These are phyloP conservation scores for Urocyon cinereoargenteus DNA, from an alignment of 2,797 vertebrate genomes.

Conservation along the genomic window DNA sequence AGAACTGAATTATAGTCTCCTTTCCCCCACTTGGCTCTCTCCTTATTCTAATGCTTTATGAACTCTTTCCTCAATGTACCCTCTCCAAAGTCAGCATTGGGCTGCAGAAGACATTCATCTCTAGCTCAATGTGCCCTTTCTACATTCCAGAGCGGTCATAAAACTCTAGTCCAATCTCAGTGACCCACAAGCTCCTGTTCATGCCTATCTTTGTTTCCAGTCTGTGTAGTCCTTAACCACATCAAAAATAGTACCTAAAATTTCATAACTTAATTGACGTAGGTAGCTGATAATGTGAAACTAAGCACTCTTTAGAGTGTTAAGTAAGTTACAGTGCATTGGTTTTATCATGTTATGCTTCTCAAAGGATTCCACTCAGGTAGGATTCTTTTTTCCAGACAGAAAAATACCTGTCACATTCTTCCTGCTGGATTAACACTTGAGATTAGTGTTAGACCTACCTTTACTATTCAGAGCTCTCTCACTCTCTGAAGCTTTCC, in stretches of 20 bases:
- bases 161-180: neutral
- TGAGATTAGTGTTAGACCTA: neutral
- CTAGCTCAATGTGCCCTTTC: neutral
- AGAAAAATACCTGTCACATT: neutral
- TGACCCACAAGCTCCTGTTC: neutral
- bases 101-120: neutral
- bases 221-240: neutral
- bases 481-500: neutral
- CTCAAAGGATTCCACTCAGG: slow-evolving; percentile 20
- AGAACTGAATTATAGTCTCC: neutral
- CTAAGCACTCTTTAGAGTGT: neutral
- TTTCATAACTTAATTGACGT: neutral
- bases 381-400: neutral
- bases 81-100: neutral
- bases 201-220: neutral
- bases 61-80: neutral
- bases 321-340: neutral
- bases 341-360: neutral
- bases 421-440: neutral
- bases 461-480: neutral
- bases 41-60: neutral
- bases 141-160: neutral
- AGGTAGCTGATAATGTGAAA: neutral
- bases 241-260: neutral
- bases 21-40: neutral